phyloP scores from a whole-genome alignment of 2,797 vertebrate genomes.

The Rallus crepitans region DNA sequence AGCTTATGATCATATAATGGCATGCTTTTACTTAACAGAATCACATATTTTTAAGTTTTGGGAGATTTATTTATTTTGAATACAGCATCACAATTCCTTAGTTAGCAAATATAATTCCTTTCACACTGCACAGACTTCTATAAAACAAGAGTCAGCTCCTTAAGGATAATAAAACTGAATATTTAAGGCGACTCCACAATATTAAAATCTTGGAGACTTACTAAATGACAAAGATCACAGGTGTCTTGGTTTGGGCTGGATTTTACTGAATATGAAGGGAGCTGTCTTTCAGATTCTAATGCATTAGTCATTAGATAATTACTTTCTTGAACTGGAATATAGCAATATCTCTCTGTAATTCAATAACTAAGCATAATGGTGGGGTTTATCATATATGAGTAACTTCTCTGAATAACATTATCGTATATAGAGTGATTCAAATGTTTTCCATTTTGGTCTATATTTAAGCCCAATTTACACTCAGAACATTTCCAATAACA shows the following conservation, averaged over 20 bases:
- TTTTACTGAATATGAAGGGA: background rate
- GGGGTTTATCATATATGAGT: background rate
- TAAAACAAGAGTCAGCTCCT: background rate
- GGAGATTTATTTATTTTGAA: conserved; percentile 1
- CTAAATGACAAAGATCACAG: background rate
- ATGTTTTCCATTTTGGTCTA: background rate
- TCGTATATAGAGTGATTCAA: background rate
- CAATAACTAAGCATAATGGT: background rate
- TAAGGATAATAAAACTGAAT: background rate
- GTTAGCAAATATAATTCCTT: background rate
- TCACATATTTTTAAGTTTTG: background rate
- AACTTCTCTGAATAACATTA: background rate
- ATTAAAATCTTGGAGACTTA: background rate
- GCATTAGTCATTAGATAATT: background rate
- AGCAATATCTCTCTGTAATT: background rate
- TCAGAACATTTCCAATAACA: background rate
- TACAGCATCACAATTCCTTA: background rate
- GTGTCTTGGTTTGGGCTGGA: background rate
- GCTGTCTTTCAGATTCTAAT: background rate
- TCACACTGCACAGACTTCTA: background rate
- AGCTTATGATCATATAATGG: background rate
- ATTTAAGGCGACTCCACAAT: background rate
- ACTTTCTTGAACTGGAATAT: background rate
- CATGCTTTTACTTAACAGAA: background rate
- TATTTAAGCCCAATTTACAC: background rate